phyloP scores from a whole-genome alignment of 2,113 vertebrate genomes.

The Speoplatyrhinus poulsoni region DNA sequence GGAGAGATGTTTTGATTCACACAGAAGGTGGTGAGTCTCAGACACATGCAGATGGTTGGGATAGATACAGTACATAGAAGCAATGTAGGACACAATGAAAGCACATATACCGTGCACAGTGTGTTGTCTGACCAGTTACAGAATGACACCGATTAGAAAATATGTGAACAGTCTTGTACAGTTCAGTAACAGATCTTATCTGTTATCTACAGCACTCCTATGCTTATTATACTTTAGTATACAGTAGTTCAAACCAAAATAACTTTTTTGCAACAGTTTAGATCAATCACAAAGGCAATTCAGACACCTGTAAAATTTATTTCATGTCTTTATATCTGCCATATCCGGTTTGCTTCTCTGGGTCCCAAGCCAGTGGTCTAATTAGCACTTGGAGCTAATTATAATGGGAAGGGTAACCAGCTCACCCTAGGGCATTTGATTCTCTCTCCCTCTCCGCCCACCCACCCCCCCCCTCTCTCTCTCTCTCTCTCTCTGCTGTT shows the following conservation, averaged over 20 bases:
- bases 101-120: slow-evolving; percentile 16
- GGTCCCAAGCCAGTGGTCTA: slow-evolving; percentile 60
- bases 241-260: background rate
- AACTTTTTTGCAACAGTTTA: too few relatives aligned
- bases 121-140: slow-evolving; percentile 42
- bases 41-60: slow-evolving; percentile 5
- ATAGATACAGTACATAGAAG: slow-evolving; percentile 10
- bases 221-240: background rate
- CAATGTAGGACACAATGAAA: slow-evolving; percentile 26
- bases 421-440: slow-evolving; percentile 63
- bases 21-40: slow-evolving; percentile 13
- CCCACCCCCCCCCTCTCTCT: slow-evolving; percentile 16
- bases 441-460: slow-evolving; percentile 27
- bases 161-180: background rate
- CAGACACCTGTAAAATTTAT: background rate
- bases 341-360: slow-evolving; percentile 19
- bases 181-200: slow-evolving; percentile 17
- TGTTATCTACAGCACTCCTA: slow-evolving; percentile 6
- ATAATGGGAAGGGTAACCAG: slow-evolving; percentile 82
- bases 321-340: slow-evolving; percentile 41
- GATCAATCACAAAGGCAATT: too few relatives aligned
- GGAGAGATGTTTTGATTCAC: slow-evolving; percentile 23
- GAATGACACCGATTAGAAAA: slow-evolving; percentile 37
- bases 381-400: slow-evolving; percentile 75
- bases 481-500: slow-evolving; percentile 13